phyloP scores from a whole-genome alignment of 2,888 invertebrate genomes.

The Eilema sororculum region DNA sequence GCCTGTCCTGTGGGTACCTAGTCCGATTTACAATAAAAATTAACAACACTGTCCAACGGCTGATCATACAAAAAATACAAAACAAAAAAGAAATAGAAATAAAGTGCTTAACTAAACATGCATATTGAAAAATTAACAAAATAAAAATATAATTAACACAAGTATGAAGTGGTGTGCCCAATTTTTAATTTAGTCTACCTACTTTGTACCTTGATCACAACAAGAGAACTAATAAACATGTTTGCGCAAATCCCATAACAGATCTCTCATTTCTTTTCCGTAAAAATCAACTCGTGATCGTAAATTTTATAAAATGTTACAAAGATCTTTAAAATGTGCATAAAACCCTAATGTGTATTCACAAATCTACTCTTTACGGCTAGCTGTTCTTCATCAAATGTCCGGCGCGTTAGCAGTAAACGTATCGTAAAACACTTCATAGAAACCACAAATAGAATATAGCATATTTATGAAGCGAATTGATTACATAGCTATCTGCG shows the following conservation, averaged over 20 bases:
- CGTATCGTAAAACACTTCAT: conserved; percentile 25
- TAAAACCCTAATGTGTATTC: conserved; percentile 13
- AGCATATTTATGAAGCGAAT: conserved; percentile 33
- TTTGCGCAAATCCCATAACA: neutral
- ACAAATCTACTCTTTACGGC: conserved; percentile 8
- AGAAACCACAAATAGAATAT: conserved; percentile 29
- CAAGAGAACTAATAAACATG: too few relatives aligned
- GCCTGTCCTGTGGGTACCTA: too few relatives aligned
- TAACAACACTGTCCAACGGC: too few relatives aligned
- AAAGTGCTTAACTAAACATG: too few relatives aligned
- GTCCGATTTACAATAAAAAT: too few relatives aligned
- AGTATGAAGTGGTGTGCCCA: too few relatives aligned
- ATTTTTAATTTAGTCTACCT: too few relatives aligned
- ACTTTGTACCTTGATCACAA: too few relatives aligned
- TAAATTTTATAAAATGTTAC: conserved; percentile 10
- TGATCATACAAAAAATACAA: too few relatives aligned
- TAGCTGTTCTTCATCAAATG: conserved; percentile 12
- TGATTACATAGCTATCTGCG: conserved; percentile 41
- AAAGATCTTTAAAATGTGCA: conserved; percentile 11
- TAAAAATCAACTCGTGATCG: neutral
- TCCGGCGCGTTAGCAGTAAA: conserved; percentile 6
- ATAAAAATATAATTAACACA: too few relatives aligned
- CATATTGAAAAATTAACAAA: too few relatives aligned
- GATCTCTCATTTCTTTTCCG: neutral
- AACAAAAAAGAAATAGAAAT: too few relatives aligned